A percentile compares a stretch with the other conserved stretches of the same genome.
Evolutionary conservation across 2,888 invertebrate species (phyloP).

Genomic region (Arenicola marina): DNA sequence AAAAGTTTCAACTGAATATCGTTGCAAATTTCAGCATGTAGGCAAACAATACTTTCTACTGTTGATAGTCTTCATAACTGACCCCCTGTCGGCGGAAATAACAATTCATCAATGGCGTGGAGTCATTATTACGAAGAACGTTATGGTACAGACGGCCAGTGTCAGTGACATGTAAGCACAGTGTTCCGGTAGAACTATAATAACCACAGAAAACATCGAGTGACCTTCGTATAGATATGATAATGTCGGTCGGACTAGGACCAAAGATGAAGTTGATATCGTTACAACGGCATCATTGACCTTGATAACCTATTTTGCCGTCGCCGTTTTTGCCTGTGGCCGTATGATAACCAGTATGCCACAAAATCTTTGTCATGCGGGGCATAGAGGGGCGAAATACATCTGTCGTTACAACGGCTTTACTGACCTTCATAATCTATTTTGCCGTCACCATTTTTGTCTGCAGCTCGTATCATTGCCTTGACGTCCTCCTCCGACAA

Average conservation of each 20-base stretch:
- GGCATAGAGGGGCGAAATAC: no score
- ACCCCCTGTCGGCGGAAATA: no score
- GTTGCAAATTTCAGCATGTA: not conserved
- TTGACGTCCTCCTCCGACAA: slow-evolving; percentile 54
- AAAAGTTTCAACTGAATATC: not conserved
- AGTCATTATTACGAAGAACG: not conserved
- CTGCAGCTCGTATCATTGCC: slow-evolving; percentile 56
- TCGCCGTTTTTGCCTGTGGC: slow-evolving; percentile 57
- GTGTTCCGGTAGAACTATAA: not conserved
- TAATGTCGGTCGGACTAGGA: no score
- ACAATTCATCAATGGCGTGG: not conserved
- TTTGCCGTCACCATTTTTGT: slow-evolving; percentile 56
- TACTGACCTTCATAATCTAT: slow-evolving; percentile 56
- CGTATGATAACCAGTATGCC: no score
- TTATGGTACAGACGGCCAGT: not conserved
- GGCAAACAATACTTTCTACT: not conserved
- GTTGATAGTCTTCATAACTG: not conserved
- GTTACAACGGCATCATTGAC: not conserved
- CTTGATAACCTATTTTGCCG: slow-evolving; percentile 40
- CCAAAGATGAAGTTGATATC: no score
- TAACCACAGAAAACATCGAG: not conserved
- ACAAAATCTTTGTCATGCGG: no score
- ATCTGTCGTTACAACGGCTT: no score
- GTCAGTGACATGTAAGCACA: no score
- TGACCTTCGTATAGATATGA: not conserved